phyloP scores from a whole-genome alignment of 1,140 invertebrate species.

The Aphelinus atriplicis region DNA sequence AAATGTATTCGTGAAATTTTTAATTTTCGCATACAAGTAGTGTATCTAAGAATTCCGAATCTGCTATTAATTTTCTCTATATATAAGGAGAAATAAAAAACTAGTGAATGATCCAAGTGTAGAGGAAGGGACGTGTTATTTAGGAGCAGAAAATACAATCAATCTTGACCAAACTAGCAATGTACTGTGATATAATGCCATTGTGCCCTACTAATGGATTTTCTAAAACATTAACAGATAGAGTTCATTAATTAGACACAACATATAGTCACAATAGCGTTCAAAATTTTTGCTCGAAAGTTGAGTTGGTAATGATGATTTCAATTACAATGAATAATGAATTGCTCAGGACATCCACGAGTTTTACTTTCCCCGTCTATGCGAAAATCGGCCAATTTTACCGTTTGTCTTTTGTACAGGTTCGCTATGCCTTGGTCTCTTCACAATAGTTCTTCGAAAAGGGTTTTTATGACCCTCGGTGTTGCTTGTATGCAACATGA shows the following conservation, averaged over 20 bases:
- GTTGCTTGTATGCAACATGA: slow-evolving; percentile 43
- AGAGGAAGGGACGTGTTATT: slow-evolving; percentile 14
- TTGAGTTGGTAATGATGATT: too few species aligned
- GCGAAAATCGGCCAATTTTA: slow-evolving; percentile 26
- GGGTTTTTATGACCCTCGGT: slow-evolving; percentile 41
- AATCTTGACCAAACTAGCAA: slow-evolving; percentile 16
- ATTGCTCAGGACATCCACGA: slow-evolving; percentile 36
- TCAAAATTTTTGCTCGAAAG: too few species aligned
- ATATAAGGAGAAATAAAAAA: slow-evolving; percentile 36
- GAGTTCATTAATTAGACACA: slow-evolving; percentile 4
- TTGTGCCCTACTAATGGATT: slow-evolving; percentile 13
- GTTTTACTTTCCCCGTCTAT: slow-evolving; percentile 40
- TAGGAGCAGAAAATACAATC: slow-evolving; percentile 18
- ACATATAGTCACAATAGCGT: neutral
- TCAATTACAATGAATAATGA: neutral
- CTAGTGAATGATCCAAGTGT: slow-evolving; percentile 40
- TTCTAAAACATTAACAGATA: neutral
- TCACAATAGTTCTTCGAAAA: slow-evolving; percentile 42
- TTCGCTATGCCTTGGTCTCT: slow-evolving; percentile 40
- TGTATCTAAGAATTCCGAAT: slow-evolving; percentile 11
- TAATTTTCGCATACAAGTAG: too few species aligned
- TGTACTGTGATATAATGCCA: slow-evolving; percentile 11
- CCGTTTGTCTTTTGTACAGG: slow-evolving; percentile 41
- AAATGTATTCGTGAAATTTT: too few species aligned
- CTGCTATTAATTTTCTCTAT: neutral